Percentiles rank a stretch among this genome's conserved stretches.
phyloP scores from a whole-genome alignment of 2,797 vertebrate species.

The Anguilla marmorata region DNA sequence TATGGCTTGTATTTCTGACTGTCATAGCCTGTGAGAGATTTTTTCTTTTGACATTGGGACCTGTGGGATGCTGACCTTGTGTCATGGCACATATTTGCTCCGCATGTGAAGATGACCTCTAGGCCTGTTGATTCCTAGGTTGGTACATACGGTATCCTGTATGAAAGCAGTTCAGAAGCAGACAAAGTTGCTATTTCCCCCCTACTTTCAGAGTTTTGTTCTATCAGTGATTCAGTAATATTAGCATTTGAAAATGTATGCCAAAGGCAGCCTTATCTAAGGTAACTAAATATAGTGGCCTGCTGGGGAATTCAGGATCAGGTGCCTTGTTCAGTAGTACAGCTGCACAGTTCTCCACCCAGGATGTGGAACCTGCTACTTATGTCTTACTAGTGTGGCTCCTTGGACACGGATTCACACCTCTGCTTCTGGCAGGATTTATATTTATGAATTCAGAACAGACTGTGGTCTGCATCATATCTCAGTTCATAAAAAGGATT shows the following conservation, averaged over 20 bases:
- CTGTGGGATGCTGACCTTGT: slow-evolving; percentile 19
- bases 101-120: not conserved
- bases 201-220: not conserved
- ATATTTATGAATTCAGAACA: not conserved
- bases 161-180: not conserved
- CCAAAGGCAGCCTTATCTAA: not conserved
- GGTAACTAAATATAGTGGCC: not conserved
- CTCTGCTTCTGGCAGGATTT: not conserved
- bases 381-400: not conserved
- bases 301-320: not conserved
- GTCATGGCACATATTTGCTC: slow-evolving; percentile 12
- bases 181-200: not conserved
- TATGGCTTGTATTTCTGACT: slow-evolving; percentile 7
- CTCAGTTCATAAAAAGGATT: not conserved
- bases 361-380: not conserved
- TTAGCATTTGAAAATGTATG: not conserved
- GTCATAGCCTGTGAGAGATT: not conserved
- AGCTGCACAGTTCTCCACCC: not conserved
- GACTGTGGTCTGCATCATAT: not conserved
- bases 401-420: not conserved
- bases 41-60: not conserved
- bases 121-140: not conserved
- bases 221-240: not conserved
- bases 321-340: not conserved
- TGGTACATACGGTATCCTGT: not conserved